Conservation (phyloP, 2,888 invertebrate genomes). For the Odontocolon sp. region DNA sequence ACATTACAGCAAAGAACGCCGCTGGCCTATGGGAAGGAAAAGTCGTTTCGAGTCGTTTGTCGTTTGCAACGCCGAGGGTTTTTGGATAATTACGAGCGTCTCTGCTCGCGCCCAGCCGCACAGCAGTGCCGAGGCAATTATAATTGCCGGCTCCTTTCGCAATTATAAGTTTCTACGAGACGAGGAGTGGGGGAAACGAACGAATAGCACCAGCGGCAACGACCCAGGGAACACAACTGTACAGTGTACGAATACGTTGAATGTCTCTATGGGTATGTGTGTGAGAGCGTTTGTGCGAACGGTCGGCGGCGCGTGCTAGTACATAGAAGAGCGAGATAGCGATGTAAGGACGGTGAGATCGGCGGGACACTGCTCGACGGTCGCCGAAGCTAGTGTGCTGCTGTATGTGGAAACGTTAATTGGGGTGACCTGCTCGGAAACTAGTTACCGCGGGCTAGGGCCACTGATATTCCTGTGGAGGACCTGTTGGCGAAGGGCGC, state of each 20-base stretch:
- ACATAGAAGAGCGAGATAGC: conserved; percentile 27
- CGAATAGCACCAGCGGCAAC: conserved; percentile 20
- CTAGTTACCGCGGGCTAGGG: conserved; percentile 77
- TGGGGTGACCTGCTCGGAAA: conserved; percentile 81
- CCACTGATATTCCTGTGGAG: conserved; percentile 73
- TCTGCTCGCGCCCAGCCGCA: conserved; percentile 69
- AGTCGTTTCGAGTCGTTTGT: conserved; percentile 36
- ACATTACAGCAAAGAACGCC: too few relatives aligned
- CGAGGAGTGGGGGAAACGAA: conserved; percentile 59
- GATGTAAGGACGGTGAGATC: conserved; percentile 51
- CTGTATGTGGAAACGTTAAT: conserved; percentile 80
- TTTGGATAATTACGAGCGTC: conserved; percentile 79
- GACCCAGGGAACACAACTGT: conserved; percentile 43
- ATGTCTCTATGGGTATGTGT: conserved; percentile 48
- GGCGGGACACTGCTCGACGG: conserved; percentile 45
- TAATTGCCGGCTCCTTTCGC: conserved; percentile 81
- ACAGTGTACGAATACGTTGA: neutral
- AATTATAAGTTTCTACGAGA: conserved; percentile 81
- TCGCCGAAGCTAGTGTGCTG: conserved; percentile 50
- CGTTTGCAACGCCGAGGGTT: conserved; percentile 67
- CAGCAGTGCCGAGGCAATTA: conserved; percentile 75
- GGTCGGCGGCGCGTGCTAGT: conserved; percentile 39
- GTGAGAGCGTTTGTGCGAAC: conserved; percentile 63
- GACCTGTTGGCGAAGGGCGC: conserved; percentile 58
- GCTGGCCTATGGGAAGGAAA: too few relatives aligned